phyloP scores from a whole-genome alignment of 2,888 invertebrate genomes.

The Caenorhabditis sp. region DNA sequence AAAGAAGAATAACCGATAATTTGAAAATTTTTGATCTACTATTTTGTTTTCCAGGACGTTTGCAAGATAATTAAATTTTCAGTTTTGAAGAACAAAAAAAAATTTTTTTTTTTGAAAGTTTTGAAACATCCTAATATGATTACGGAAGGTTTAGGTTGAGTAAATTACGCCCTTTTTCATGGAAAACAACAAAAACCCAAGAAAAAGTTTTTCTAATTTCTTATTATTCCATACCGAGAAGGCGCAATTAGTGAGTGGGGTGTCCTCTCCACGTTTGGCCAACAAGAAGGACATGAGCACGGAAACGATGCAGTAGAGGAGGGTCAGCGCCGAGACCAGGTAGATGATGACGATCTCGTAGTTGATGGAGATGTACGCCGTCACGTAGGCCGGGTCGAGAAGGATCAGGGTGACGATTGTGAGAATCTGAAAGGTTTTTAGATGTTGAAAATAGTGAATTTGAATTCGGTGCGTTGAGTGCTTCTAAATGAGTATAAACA shows the following conservation, averaged over 20 bases:
- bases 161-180: neutral
- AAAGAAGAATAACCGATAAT: constrained; percentile 49
- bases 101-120: too few species aligned
- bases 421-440: constrained; percentile 74
- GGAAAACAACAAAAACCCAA: neutral
- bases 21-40: too few species aligned
- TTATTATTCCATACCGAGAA: constrained; percentile 73
- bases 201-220: neutral
- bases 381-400: constrained; percentile 81
- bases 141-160: neutral
- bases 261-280: constrained; percentile 74
- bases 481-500: too few species aligned
- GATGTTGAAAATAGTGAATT: too few species aligned
- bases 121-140: too few species aligned
- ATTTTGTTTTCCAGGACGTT: too few species aligned
- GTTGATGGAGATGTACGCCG: constrained; percentile 82
- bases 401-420: constrained; percentile 78
- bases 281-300: constrained; percentile 79
- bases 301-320: constrained; percentile 82
- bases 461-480: too few species aligned
- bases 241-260: constrained; percentile 80
- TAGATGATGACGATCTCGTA: constrained; percentile 81
- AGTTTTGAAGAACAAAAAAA: too few species aligned
- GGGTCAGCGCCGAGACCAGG: constrained; percentile 78
- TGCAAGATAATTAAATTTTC: too few species aligned